Evolutionary conservation across 1,140 invertebrate genomes (phyloP), one percentile per base, ranked within the genome.

Genomic region (Mercenaria mercenaria): DNA sequence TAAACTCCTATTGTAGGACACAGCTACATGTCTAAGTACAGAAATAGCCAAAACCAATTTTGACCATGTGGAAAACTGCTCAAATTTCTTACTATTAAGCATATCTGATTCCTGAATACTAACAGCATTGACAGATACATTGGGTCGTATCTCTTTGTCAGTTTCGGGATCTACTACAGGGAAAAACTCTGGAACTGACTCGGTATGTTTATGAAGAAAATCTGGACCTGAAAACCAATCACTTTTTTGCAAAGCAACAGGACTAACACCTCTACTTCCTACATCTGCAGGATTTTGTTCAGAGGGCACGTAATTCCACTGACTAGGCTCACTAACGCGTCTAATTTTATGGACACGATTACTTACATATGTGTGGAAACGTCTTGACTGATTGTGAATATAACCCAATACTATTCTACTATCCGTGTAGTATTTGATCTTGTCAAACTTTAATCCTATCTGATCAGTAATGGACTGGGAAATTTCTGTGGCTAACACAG

Each of bases 371-470:
- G 72, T 47, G 74, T 82, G 76, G 61, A 92, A 91, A 32, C 87
- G 43, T 34, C 87, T 26, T 4, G 20, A 56, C 29, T 61, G 20
- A 34, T 93, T 92, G 39, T 77, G 29, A 3, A 93, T 79, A 52
- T 93, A 91, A 0, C 82, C 91, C 1, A 90, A 56, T 1, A 92
- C 90, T 23, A 92, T 81, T 18, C 74, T 88, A 41, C 88, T 92
- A 52, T 92, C 91, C 18, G 91, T 93, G 69, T 90, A 91, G 37
- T 79, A 88, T 8, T n/a, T 47, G 4, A 89, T 37, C 0, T 10
- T 4, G 13, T 86, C 47, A 29, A 47, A 26, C 0, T 52, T 1
- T 4, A 90, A 52, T 34, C 88, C 41, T n/a, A 90, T n/a, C 4
- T 91, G 15, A 13, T 77, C 64, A 15, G 23, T 20, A 1, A 92